Percentiles rank a stretch among this genome's conserved stretches.
Evolutionary conservation across 2,888 invertebrate genomes (phyloP).

Genomic region (Pristionchus japonicus): DNA sequence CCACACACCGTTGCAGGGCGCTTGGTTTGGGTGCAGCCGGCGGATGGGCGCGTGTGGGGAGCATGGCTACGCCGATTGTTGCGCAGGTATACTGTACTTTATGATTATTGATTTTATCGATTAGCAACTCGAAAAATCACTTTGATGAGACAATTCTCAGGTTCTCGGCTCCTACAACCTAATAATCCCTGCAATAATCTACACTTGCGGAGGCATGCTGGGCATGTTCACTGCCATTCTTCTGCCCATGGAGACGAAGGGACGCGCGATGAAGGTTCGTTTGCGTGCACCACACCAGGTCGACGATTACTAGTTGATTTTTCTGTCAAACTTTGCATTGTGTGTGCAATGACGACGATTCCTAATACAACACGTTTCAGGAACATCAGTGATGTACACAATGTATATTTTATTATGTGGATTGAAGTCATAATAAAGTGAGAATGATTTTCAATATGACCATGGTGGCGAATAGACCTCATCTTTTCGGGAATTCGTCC

Average conservation of each 20-base stretch:
- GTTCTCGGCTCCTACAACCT: conserved; percentile 85
- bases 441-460: background rate
- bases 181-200: conserved; percentile 84
- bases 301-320: background rate
- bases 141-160: no score
- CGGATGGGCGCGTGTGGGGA: conserved; percentile 89
- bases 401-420: conserved; percentile 10
- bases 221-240: conserved; percentile 85
- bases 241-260: conserved; percentile 88
- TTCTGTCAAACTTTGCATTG: background rate
- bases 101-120: background rate
- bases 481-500: no score
- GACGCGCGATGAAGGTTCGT: conserved; percentile 78
- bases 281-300: background rate
- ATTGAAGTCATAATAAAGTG: conserved; percentile 6
- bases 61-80: conserved; percentile 92
- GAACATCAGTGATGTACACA: conserved; percentile 10
- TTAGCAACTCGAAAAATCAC: background rate
- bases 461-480: no score
- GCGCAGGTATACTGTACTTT: conserved; percentile 78
- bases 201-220: conserved; percentile 83
- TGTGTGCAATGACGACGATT: background rate
- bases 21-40: conserved; percentile 92
- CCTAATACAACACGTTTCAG: background rate
- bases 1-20: conserved; percentile 83